Base-by-base conservation (phyloP, 2,113 vertebrate species). In the Perca flavescens region DNA sequence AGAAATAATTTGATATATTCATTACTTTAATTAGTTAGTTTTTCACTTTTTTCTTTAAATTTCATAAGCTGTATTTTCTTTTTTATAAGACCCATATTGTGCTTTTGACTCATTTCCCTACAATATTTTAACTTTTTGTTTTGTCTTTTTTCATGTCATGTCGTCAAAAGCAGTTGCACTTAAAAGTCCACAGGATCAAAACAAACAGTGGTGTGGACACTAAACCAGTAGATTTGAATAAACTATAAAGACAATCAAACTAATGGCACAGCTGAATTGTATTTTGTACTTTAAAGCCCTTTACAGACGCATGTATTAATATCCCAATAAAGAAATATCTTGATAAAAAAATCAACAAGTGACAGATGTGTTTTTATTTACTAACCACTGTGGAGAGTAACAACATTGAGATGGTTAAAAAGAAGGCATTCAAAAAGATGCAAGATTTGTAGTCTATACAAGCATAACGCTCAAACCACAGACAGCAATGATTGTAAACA, bases 271-370 rank as follows among this genome's bases (percentile, higher is more conserved):
- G n/a, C 58, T 74, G 15, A 71, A 72, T 67, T 80, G 14, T 61
- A 25, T 90, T 87, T 92, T 88, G 12, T 89, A 84, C 60, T 71
- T 85, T 15, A 34, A 86, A 75, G 56, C 43, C 83, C 69, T 54
- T 77, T 77, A 60, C 0, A 14, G 49, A 77, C 54, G 28, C 79
- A 21, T 83, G 76, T 84, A 75, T 85, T 80, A 80, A 81, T 86
- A 58, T 87, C 47, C 50, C 49, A 94, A 93, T 94, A 92, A 94
- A 92, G 90, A 89, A 88, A 61, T n/a, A 58, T 68, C 25, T 76
- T 83, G 11, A 63, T 46, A 82, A 78, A 40, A 10, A 76, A 89
- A 78, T 54, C 15, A 54, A 16, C 46, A 28, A 13, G 22, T 63
- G 50, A 52, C 14, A 9, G 5, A 17, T 60, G 43, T 77, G 66